Conservation (phyloP, 2,797 vertebrate genomes). For the Brachyrhaphis roseni region DNA sequence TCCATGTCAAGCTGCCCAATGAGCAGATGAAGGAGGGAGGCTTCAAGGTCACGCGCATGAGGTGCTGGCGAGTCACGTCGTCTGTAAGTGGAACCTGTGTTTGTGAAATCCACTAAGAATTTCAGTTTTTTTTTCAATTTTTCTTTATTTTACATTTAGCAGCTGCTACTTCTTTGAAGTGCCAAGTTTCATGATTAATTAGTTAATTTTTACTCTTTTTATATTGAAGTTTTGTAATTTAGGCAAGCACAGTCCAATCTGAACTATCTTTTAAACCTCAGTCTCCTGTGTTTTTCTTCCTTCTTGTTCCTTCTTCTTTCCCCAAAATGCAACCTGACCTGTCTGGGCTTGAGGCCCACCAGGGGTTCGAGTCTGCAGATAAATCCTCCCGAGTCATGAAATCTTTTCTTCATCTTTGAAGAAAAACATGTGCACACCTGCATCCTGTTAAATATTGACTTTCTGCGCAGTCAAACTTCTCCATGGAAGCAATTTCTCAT, state of each 20-base stretch:
- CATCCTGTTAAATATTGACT: neutral
- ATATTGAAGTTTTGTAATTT: neutral
- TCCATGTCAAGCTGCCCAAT: conserved; percentile 93
- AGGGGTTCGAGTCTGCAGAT: neutral
- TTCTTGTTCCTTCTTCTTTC: neutral
- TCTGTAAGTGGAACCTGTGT: conserved; percentile 85
- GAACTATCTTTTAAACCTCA: neutral
- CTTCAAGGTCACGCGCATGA: conserved; percentile 98
- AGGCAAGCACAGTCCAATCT: neutral
- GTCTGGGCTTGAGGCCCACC: conserved; percentile 1
- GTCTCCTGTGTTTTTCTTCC: neutral
- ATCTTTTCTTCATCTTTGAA: conserved; percentile 1
- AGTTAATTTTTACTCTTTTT: neutral
- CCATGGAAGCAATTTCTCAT: neutral
- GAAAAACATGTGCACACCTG: neutral
- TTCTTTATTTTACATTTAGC: too few relatives aligned
- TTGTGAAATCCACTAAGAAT: neutral
- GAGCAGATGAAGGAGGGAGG: conserved; percentile 97
- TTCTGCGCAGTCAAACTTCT: neutral
- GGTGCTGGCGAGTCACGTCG: conserved; percentile 97
- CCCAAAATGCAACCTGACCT: conserved; percentile 5
- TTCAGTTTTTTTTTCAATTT: neutral
- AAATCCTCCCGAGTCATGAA: neutral
- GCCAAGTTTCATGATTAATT: neutral
- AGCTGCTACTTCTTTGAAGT: neutral